These are phyloP conservation scores for Sicus ferrugineus DNA, from an alignment of 2,888 invertebrate genomes.

Conservation along the genomic window DNA sequence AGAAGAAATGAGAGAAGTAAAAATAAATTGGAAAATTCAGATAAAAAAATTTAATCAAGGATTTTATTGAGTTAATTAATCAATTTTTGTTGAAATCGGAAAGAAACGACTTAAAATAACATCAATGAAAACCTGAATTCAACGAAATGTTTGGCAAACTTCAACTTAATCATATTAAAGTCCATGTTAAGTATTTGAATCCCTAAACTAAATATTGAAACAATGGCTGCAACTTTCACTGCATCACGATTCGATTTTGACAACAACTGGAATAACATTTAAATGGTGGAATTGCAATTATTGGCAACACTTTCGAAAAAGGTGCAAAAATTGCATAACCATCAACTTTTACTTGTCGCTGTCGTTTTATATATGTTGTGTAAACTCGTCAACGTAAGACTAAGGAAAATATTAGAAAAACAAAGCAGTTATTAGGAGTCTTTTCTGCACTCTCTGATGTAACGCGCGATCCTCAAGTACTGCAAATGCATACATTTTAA, in stretches of 20 bases:
- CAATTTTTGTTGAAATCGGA: too few relatives aligned
- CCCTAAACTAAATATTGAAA: too few relatives aligned
- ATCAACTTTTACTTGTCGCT: not conserved
- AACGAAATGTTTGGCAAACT: too few relatives aligned
- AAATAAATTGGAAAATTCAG: too few relatives aligned
- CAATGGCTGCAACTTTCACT: not conserved
- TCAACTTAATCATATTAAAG: too few relatives aligned
- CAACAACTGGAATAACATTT: not conserved
- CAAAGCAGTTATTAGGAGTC: not conserved
- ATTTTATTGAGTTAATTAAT: too few relatives aligned
- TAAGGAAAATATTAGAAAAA: not conserved
- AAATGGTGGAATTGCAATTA: not conserved
- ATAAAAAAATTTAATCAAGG: too few relatives aligned
- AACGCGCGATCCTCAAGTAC: too few relatives aligned
- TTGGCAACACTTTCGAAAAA: not conserved
- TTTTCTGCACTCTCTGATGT: not conserved
- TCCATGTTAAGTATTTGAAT: too few relatives aligned
- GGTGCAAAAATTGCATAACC: conserved; percentile 9
- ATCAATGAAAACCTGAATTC: too few relatives aligned
- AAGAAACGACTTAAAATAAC: too few relatives aligned
- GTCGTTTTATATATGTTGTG: not conserved
- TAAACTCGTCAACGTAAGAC: not conserved
- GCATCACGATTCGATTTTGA: not conserved
- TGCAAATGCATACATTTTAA: not conserved
- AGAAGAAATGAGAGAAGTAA: too few relatives aligned